Evolutionary conservation across 1,140 invertebrate genomes (phyloP).

Genomic region (Philotrypesis tridentata): DNA sequence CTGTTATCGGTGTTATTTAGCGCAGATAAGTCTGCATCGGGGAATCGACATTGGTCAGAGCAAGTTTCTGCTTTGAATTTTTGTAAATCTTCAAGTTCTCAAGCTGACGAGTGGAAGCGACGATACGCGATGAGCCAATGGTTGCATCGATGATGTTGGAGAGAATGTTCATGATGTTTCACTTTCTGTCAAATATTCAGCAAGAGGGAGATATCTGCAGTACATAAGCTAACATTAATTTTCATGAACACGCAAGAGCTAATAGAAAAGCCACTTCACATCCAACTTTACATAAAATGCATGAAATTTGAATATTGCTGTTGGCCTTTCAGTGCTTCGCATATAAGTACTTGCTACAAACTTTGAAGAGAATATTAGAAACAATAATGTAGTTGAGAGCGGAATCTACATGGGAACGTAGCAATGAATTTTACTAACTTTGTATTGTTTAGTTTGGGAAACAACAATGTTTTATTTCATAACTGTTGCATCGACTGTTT

Average conservation of each 20-base stretch:
- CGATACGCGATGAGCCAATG: neutral
- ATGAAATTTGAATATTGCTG: conserved; percentile 18
- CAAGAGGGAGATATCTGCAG: neutral
- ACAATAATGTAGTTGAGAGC: neutral
- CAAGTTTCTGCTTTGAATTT: neutral
- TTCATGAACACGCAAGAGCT: neutral
- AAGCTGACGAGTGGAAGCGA: neutral
- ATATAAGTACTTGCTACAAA: neutral
- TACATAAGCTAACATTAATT: neutral
- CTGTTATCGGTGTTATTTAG: conserved; percentile 13
- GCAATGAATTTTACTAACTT: neutral
- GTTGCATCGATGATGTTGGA: too few relatives aligned
- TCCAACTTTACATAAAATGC: neutral
- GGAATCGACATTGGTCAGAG: neutral
- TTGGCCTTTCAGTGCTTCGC: neutral
- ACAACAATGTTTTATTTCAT: neutral
- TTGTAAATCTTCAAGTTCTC: neutral
- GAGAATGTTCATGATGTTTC: too few relatives aligned
- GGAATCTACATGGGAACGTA: neutral
- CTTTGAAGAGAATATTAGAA: neutral
- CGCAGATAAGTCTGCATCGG: neutral
- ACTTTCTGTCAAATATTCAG: too few relatives aligned
- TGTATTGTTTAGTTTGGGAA: neutral
- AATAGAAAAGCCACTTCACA: neutral
- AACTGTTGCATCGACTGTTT: neutral